These are phyloP conservation scores for Prorops nasuta DNA, from an alignment of 1,140 invertebrate genomes.

Conservation along the genomic window DNA sequence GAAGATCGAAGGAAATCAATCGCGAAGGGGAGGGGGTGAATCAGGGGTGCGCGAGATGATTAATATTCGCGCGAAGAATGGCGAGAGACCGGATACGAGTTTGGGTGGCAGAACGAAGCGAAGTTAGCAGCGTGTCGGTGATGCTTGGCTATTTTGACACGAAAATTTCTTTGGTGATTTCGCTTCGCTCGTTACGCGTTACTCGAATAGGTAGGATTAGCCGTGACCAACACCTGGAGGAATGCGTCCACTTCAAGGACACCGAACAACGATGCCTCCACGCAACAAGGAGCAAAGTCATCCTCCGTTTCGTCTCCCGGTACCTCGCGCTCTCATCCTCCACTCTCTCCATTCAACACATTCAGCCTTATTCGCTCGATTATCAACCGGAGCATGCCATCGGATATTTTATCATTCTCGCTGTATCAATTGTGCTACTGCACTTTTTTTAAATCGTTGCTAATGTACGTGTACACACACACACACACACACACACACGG, in stretches of 20 bases:
- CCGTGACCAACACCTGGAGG: constrained; percentile 52
- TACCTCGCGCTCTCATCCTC: not conserved
- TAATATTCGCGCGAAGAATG: too few species aligned
- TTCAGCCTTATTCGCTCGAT: too few species aligned
- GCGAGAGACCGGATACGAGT: not conserved
- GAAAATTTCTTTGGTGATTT: constrained; percentile 48
- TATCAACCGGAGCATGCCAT: too few species aligned
- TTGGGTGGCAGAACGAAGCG: not conserved
- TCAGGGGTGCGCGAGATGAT: too few species aligned
- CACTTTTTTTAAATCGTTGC: too few species aligned
- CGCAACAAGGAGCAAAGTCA: constrained; percentile 45
- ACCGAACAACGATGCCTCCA: constrained; percentile 37
- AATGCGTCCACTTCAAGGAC: constrained; percentile 43
- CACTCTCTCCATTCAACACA: not conserved
- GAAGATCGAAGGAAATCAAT: too few species aligned
- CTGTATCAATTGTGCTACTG: too few species aligned
- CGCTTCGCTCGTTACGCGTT: constrained; percentile 49
- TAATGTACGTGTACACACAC: too few species aligned
- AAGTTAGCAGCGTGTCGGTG: not conserved
- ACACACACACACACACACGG: too few species aligned
- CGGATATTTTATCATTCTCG: too few species aligned
- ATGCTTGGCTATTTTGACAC: constrained; percentile 39
- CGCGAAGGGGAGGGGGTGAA: too few species aligned
- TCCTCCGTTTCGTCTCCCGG: constrained; percentile 29
- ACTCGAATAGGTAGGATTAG: constrained; percentile 41